Evolutionary conservation across 2,113 vertebrate species (phyloP).

Genomic region (Pristiophorus japonicus): DNA sequence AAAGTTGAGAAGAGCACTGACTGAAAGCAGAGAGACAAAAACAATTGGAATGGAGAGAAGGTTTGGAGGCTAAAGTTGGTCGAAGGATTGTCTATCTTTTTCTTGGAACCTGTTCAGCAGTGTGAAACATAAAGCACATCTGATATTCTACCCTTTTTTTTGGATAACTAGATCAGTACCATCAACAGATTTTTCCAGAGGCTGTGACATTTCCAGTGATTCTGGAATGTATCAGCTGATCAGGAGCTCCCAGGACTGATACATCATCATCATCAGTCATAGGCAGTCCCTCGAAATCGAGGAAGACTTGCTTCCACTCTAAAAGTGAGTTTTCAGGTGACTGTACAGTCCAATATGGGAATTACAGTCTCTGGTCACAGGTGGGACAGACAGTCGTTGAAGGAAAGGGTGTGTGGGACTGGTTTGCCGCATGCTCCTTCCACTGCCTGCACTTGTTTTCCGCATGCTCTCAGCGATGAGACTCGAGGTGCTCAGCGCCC

Average conservation of each 20-base stretch:
- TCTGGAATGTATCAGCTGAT: background rate
- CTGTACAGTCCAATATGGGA: no score
- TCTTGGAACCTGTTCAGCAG: background rate
- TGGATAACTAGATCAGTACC: background rate
- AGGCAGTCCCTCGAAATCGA: no score
- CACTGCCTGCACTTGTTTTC: no score
- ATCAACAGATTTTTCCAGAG: background rate
- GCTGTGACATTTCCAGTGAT: background rate
- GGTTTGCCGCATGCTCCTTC: no score
- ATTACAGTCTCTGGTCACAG: no score
- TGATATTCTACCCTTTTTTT: background rate
- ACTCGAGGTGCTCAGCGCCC: no score
- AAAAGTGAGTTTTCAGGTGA: no score
- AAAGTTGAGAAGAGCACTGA: background rate
- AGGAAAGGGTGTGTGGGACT: no score
- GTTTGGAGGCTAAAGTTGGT: background rate
- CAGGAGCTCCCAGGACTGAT: background rate
- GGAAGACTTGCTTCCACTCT: no score
- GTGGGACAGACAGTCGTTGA: no score
- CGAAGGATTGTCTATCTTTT: background rate
- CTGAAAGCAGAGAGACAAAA: background rate
- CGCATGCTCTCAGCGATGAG: no score
- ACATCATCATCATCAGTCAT: no score
- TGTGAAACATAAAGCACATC: background rate
- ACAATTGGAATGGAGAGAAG: background rate